Base-by-base conservation (phyloP, 2,797 vertebrate species). In the Gadopsis marmoratus region DNA sequence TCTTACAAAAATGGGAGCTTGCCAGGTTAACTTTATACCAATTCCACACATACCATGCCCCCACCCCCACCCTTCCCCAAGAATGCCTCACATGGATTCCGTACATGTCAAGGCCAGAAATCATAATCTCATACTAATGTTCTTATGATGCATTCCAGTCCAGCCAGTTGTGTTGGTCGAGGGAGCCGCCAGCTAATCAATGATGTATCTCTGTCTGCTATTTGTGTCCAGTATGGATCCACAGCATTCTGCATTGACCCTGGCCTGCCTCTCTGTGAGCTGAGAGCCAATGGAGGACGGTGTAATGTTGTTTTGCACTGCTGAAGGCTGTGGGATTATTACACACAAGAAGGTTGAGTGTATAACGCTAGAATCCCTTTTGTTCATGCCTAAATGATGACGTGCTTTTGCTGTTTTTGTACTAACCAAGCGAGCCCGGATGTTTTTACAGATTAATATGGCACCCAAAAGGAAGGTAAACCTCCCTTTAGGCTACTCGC, bases 91-190 rank as follows among this genome's bases (percentile, higher is more conserved):
- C 77, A 85, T 50, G 45, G 60, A 83, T 84, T 87, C 50, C 9
- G 0, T n/a, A 60, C 82, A 77, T 88, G 86, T 87, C 84, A 81
- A 71, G 63, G 59, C 77, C 70, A 79, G 79, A 88, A 85, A 84
- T 84, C 76, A 72, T 83, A 78, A 85, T 90, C 86, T 91, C 82
- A 88, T 84, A 81, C 76, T 83, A 79, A 89, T 85, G 69, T 82
- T 70, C 65, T 64, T 48, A 83, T 85, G 67, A 82, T 83, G 76
- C 76, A 80, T 89, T 90, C 89, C 69, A 53, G 70, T 74, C 74
- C 70, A 68, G 81, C 68, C 48, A 16, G 78, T 78, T 56, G 73
- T 74, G 76, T 63, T 76, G 74, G 82, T 62, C 16, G 48, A 81
- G 51, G 56, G 69, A 83, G 75, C 65, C 1, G 71, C 69, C 17